Evolutionary conservation across 2,113 vertebrate genomes (phyloP).

Genomic region (Athene noctua): DNA sequence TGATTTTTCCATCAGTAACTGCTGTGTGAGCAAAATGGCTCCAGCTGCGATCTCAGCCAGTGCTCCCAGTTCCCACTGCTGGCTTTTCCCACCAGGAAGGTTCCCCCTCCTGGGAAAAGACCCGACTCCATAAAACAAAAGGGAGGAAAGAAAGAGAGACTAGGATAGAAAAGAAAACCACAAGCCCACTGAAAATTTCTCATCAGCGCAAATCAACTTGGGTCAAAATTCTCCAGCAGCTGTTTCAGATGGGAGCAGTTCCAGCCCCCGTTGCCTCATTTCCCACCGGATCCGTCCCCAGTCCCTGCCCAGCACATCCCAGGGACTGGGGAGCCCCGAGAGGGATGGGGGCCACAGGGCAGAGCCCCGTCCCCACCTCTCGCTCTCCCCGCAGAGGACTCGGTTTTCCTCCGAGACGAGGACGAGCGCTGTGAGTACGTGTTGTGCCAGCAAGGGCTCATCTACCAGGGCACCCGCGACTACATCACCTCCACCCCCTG

Average conservation of each 20-base stretch:
- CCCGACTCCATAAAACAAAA: not conserved
- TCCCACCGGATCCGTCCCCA: not conserved
- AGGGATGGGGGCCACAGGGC: not conserved
- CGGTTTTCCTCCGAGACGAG: constrained; percentile 80
- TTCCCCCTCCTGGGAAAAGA: not conserved
- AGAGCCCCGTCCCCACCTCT: not conserved
- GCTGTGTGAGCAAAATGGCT: not conserved
- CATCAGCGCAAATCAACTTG: not conserved
- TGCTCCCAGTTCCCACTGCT: not conserved
- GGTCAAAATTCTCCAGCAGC: not conserved
- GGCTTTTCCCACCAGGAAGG: not conserved
- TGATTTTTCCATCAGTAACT: not conserved
- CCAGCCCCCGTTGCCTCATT: not conserved
- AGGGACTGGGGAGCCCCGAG: not conserved
- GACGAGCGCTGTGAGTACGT: constrained; percentile 80
- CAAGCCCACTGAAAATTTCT: not conserved
- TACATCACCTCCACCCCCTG: constrained; percentile 76
- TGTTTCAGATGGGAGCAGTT: not conserved
- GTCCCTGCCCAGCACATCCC: not conserved
- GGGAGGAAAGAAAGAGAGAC: not conserved
- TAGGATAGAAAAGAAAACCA: not conserved
- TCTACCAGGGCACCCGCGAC: constrained; percentile 79
- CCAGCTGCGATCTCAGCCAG: not conserved
- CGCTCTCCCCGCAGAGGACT: constrained; percentile 75
- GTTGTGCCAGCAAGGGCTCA: constrained; percentile 85